Base-by-base conservation (phyloP, 1,140 invertebrate genomes). In the Antheraea pernyi region DNA sequence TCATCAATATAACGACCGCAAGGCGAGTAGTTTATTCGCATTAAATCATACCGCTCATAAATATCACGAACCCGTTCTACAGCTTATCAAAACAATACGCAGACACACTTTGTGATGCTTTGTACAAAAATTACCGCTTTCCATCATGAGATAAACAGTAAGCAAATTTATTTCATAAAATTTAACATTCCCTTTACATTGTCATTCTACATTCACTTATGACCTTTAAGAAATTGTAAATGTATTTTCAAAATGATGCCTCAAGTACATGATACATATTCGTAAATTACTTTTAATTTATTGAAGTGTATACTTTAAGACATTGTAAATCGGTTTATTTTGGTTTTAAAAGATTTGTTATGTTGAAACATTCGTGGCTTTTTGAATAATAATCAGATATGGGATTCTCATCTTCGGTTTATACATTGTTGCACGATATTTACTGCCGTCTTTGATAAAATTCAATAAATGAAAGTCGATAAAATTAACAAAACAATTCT, bases 51-150 rank as follows among this genome's bases (percentile, higher is more conserved):
- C 84, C 79, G 84, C 78, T 82, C 84, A 86, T 93, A 93, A 92
- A 93, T 92, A 87, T 84, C 75, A 78, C 83, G 89, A 93, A 93
- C 92, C 86, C 89, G 91, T 92, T 92, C 83, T 81, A 80, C 91
- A 91, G 88, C 91, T 91, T 92, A 91, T 93, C 91, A 93, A 92
- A 92, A 93, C 89, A 92, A 92, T 92, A 91, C 86, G 81, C 88
- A 91, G 85, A 90, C 90, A 92, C 90, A 91, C 87, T 91, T 92
- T 82, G 75, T 90, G 69, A 68, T 61, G 19, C 60, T 30, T 61
- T 61, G 10, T 61, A 61, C 30, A 61, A 61, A 53, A 53, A 22
- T 22, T 61, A 61, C 30, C 9, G 19, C 22, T 61, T 61, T 16
- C 19, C 30, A 61, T 53, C 13, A 19, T 61, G 60, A 36, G 30